A percentile compares a stretch with the other conserved stretches of the same genome.
phyloP scores from a whole-genome alignment of 2,888 invertebrate species.

The Molanna angustata region DNA sequence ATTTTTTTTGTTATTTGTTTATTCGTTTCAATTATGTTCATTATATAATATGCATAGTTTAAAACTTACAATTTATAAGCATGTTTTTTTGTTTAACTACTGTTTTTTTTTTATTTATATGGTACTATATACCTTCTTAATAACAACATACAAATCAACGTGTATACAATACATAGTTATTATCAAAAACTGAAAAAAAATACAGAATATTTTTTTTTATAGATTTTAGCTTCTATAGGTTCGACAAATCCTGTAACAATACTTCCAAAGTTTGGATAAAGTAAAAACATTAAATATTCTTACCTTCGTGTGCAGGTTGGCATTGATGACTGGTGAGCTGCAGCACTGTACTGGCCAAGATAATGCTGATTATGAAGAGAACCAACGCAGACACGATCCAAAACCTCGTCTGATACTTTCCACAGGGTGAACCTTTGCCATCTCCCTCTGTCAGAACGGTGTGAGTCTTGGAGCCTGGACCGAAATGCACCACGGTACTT shows the following conservation, averaged over 20 bases:
- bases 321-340: slow-evolving; percentile 21
- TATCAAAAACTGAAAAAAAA: too few species aligned
- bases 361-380: slow-evolving; percentile 25
- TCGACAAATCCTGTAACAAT: neutral
- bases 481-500: slow-evolving; percentile 42
- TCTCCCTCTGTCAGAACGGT: slow-evolving; percentile 20
- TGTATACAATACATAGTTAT: too few species aligned
- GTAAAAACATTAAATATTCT: neutral
- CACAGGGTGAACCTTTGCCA: slow-evolving; percentile 1
- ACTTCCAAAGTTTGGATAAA: neutral
- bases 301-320: slow-evolving; percentile 7
- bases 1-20: too few species aligned
- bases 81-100: too few species aligned
- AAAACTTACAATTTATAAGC: too few species aligned
- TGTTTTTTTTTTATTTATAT: too few species aligned
- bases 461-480: slow-evolving; percentile 34
- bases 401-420: slow-evolving; percentile 11
- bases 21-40: too few species aligned
- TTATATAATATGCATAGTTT: too few species aligned
- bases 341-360: slow-evolving; percentile 24
- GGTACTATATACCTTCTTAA: too few species aligned
- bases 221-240: neutral
- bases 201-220: neutral
- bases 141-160: too few species aligned
- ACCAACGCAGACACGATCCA: slow-evolving; percentile 19